phyloP scores from a whole-genome alignment of 2,888 invertebrate genomes.

The Hydropsyche betteni region DNA sequence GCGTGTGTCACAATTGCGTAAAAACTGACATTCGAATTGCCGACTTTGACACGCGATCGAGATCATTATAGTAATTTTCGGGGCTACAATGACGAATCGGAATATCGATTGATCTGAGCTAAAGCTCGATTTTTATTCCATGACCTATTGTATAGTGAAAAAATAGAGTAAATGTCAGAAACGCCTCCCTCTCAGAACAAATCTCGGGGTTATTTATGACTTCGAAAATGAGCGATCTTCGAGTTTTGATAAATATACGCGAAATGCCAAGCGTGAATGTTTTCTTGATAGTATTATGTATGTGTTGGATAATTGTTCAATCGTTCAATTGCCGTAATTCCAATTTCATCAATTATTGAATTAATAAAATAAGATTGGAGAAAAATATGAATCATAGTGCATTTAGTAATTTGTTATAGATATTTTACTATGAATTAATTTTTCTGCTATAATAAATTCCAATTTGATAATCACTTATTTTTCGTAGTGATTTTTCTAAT shows the following conservation, averaged over 20 bases:
- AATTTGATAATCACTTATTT: too few species aligned
- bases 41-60: neutral
- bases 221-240: neutral
- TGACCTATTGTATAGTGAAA: constrained; percentile 20
- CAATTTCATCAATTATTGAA: too few species aligned
- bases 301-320: neutral
- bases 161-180: constrained; percentile 23
- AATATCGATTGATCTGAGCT: neutral
- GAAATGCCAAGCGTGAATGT: constrained; percentile 14
- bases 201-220: neutral
- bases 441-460: too few species aligned
- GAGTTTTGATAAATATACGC: constrained; percentile 9
- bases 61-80: constrained; percentile 16
- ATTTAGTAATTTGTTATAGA: too few species aligned
- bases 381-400: too few species aligned
- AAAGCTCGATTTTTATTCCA: constrained; percentile 3
- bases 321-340: too few species aligned
- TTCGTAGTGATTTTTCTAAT: too few species aligned
- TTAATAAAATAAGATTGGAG: too few species aligned
- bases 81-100: neutral
- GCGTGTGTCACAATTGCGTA: neutral
- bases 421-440: too few species aligned
- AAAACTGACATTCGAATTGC: constrained; percentile 10
- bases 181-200: constrained; percentile 24
- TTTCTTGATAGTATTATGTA: neutral